These are phyloP conservation scores for Ectobius pallidus DNA, from an alignment of 2,888 invertebrate genomes.

Conservation along the genomic window DNA sequence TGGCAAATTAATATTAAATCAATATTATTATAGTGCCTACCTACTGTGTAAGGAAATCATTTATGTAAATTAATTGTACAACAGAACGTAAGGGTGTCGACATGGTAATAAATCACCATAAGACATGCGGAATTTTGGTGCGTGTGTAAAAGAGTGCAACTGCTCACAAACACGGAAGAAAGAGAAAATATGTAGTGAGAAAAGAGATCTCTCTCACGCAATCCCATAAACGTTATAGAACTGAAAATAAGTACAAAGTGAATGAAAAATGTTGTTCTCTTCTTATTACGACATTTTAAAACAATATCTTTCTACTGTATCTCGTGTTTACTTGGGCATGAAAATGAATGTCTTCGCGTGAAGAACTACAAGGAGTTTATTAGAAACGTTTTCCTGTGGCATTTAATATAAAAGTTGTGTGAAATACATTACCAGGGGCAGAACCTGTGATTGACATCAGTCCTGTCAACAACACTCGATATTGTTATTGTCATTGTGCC, in stretches of 20 bases:
- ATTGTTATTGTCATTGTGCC: not conserved
- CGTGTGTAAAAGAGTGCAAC: too few relatives aligned
- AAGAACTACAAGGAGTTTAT: not conserved
- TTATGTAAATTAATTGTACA: not conserved
- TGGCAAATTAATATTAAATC: not conserved
- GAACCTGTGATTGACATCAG: too few relatives aligned
- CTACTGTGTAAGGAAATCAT: not conserved
- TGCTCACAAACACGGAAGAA: too few relatives aligned
- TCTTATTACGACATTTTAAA: not conserved
- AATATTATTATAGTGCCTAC: conserved; percentile 3
- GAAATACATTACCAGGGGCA: too few relatives aligned
- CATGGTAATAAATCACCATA: too few relatives aligned
- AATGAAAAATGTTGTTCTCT: conserved; percentile 16
- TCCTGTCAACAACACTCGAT: not conserved
- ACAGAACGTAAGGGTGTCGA: not conserved
- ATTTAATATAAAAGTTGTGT: too few relatives aligned
- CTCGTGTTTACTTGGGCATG: conserved; percentile 6
- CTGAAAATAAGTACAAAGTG: not conserved
- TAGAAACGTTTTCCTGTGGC: not conserved
- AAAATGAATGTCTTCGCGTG: conserved; percentile 21
- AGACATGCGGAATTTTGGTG: too few relatives aligned
- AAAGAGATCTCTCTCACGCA: conserved; percentile 12
- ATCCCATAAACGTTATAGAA: not conserved
- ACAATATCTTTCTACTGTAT: conserved; percentile 23
- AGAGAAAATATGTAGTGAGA: conserved; percentile 1